Conservation (phyloP, 1,140 invertebrate genomes). For the Coptotermes formosanus region DNA sequence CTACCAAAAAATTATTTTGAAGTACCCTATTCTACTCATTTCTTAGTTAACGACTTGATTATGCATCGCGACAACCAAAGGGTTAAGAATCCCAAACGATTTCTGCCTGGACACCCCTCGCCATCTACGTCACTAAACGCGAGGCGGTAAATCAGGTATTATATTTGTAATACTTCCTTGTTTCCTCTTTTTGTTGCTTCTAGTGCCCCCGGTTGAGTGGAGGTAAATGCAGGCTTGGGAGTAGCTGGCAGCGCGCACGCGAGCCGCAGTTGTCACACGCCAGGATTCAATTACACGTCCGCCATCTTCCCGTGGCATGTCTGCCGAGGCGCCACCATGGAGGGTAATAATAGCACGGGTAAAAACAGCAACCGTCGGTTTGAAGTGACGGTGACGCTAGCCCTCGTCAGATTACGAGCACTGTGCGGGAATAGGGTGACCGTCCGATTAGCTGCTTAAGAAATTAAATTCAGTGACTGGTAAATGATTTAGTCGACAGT, state of each 20-base stretch:
- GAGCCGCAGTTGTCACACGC: slow-evolving; percentile 9
- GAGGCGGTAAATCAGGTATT: background rate
- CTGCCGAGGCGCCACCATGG: background rate
- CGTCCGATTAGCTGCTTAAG: background rate
- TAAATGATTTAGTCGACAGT: no score
- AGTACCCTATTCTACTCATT: no score
- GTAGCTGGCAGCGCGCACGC: background rate
- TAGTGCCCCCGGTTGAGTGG: background rate
- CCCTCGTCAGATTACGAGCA: background rate
- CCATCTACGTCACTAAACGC: background rate
- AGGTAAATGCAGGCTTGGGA: background rate
- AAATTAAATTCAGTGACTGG: background rate
- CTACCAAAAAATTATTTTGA: no score
- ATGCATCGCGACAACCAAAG: no score
- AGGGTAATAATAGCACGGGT: background rate
- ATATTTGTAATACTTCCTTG: background rate
- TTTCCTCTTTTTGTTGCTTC: background rate
- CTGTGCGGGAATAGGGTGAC: background rate
- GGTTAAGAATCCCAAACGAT: no score
- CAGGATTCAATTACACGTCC: slow-evolving; percentile 12
- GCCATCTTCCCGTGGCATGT: slow-evolving; percentile 8
- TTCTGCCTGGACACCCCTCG: background rate
- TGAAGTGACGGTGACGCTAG: background rate
- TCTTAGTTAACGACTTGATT: no score
- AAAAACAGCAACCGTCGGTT: background rate